Percentiles rank a stretch among this genome's conserved stretches.
Conservation (phyloP, 23 tunicate species). For the Corella eumyota region DNA sequence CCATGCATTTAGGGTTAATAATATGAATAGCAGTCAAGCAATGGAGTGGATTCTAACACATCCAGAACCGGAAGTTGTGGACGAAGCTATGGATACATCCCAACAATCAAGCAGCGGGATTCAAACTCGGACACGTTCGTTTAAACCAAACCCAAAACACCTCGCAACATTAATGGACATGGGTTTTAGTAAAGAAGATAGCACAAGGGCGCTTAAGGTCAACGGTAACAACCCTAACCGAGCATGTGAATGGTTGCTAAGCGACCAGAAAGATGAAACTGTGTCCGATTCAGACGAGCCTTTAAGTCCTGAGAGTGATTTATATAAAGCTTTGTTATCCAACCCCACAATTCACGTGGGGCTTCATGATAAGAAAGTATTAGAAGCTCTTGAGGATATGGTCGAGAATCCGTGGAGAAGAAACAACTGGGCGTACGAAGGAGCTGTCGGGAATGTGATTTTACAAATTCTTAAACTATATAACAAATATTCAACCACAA, state of each 20-base stretch:
- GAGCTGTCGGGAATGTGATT: conserved; percentile 84
- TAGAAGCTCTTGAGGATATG: conserved; percentile 92
- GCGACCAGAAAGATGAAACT: conserved; percentile 33
- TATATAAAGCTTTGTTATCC: conserved; percentile 56
- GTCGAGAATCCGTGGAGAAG: conserved; percentile 86
- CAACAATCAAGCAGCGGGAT: neutral
- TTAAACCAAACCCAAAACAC: conserved; percentile 64
- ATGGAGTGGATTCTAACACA: conserved; percentile 70
- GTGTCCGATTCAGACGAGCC: conserved; percentile 25
- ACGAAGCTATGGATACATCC: conserved; percentile 27
- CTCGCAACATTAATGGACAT: conserved; percentile 36
- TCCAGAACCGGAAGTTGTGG: too few relatives aligned
- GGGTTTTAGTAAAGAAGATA: conserved; percentile 74
- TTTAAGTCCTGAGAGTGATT: conserved; percentile 48
- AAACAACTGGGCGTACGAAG: conserved; percentile 91
- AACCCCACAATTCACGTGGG: conserved; percentile 91
- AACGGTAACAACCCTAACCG: conserved; percentile 61
- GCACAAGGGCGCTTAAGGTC: conserved; percentile 35
- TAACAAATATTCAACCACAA: conserved; percentile 70
- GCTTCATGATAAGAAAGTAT: conserved; percentile 67
- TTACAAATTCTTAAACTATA: conserved; percentile 81
- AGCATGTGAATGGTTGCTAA: conserved; percentile 82
- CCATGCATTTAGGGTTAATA: conserved; percentile 33
- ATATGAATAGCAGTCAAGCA: conserved; percentile 42
- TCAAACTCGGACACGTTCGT: conserved; percentile 18